Evolutionary conservation across 2,113 vertebrate genomes (phyloP), one percentile per base, ranked within the genome.

Genomic region (Uria aalge): DNA sequence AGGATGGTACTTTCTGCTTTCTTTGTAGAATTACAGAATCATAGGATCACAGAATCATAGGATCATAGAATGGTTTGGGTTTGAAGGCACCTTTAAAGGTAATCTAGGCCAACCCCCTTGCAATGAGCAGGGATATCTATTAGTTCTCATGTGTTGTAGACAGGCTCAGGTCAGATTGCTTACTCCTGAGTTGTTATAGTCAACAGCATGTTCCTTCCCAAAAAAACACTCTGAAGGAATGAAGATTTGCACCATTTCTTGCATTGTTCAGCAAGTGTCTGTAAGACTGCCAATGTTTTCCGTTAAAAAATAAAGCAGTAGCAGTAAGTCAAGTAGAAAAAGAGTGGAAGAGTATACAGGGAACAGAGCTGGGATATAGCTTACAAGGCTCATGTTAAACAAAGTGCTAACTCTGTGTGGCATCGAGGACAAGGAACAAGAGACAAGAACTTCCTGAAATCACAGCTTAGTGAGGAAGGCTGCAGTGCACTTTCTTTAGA

Each of bases 331-430:
- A 71, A 17, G 12, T 12, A 36, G 15, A 57, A 64, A 76, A 79
- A 52, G 9, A 20, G 1, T 47, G 9, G 10, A 19, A n/a, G 3
- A 32, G 5, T 12, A 20, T 19, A 29, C 4, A 69, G 11, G 19
- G 12, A 83, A 68, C 80, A 34, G 11, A 71, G 10, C 5, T 4
- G 6, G 7, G 10, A 20, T 14, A n/a, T 12, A 45, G 8, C 6
- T 15, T 41, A 8, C 2, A 59, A 40, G 8, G 52, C 47, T 53
- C 30, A 27, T 9, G 13, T 3, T 38, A 15, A 59, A 62, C 7
- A 48, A 53, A n/a, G 3, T 26, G 12, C 8, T 52, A 36, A 50
- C 12, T 59, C 22, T 5, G 1, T 8, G 3, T 1, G 21, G 12
- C 4, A 4, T 50, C 20, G 71, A 41, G 60, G 4, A 15, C 6